Evolutionary conservation across 2,113 vertebrate genomes (phyloP).

Genomic region (Nannospalax galili): DNA sequence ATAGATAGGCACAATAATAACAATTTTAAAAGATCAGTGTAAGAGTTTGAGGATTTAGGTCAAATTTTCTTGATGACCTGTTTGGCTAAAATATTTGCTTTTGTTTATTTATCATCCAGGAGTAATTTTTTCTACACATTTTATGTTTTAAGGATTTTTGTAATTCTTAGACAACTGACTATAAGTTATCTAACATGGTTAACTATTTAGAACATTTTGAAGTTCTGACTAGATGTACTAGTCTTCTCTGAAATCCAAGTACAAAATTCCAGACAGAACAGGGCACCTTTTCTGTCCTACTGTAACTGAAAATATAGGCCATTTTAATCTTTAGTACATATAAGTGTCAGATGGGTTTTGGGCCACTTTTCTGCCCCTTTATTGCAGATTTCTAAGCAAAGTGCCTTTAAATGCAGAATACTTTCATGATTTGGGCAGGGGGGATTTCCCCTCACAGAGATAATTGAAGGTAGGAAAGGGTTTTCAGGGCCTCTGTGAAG

Average conservation of each 20-base stretch:
- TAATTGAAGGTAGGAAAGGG: neutral
- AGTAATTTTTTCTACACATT: conserved; percentile 1
- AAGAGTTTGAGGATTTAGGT: neutral
- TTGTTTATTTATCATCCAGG: neutral
- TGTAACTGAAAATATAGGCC: neutral
- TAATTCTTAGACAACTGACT: neutral
- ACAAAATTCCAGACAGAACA: conserved; percentile 18
- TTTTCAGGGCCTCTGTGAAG: neutral
- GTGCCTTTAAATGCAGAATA: neutral
- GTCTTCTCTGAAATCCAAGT: conserved; percentile 35
- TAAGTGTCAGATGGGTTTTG: neutral
- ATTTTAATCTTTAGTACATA: conserved; percentile 3
- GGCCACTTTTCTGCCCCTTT: neutral
- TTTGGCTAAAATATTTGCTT: neutral
- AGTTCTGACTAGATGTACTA: conserved; percentile 26
- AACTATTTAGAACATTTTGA: neutral
- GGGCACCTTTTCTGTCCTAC: neutral
- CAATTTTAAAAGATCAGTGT: neutral
- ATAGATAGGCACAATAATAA: neutral
- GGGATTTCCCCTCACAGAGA: neutral
- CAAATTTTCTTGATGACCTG: conserved; percentile 5
- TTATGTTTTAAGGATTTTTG: conserved; percentile 7
- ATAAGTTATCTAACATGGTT: neutral
- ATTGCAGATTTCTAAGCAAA: neutral
- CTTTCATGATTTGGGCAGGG: neutral